phyloP scores from a whole-genome alignment of 1,140 invertebrate genomes.

The Babylonia areolata region DNA sequence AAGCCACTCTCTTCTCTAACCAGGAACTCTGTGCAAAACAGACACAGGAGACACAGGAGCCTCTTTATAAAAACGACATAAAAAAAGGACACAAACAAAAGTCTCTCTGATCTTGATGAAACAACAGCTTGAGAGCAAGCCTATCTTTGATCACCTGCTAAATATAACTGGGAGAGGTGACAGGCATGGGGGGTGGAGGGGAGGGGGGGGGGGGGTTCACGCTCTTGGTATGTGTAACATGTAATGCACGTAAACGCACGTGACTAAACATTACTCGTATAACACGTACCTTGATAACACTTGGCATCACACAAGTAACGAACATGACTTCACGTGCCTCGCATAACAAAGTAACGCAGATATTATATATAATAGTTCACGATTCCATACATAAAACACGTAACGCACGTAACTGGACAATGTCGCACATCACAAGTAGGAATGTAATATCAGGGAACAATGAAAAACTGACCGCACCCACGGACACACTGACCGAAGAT shows the following conservation, averaged over 20 bases:
- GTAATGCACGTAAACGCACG: neutral
- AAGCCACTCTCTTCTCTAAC: too few species aligned
- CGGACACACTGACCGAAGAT: neutral
- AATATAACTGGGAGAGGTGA: neutral
- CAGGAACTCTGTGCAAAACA: neutral
- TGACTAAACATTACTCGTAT: neutral
- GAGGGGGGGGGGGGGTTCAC: neutral
- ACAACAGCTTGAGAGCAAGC: neutral
- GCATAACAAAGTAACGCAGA: too few species aligned
- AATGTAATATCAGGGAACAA: neutral
- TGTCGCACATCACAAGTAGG: neutral
- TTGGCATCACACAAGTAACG: too few species aligned
- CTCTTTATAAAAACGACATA: too few species aligned
- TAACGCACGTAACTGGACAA: neutral
- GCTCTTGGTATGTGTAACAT: neutral
- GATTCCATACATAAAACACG: too few species aligned
- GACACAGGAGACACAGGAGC: neutral
- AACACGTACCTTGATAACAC: too few species aligned
- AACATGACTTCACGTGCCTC: too few species aligned
- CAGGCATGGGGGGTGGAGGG: neutral
- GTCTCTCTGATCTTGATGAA: neutral
- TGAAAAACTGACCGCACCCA: neutral
- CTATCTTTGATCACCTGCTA: neutral
- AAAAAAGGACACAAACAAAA: too few species aligned
- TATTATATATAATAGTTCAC: too few species aligned